A percentile compares a stretch with the other conserved stretches of the same genome.
These are phyloP conservation scores for Podiceps cristatus DNA, from an alignment of 2,113 vertebrate species.

Conservation along the genomic window DNA sequence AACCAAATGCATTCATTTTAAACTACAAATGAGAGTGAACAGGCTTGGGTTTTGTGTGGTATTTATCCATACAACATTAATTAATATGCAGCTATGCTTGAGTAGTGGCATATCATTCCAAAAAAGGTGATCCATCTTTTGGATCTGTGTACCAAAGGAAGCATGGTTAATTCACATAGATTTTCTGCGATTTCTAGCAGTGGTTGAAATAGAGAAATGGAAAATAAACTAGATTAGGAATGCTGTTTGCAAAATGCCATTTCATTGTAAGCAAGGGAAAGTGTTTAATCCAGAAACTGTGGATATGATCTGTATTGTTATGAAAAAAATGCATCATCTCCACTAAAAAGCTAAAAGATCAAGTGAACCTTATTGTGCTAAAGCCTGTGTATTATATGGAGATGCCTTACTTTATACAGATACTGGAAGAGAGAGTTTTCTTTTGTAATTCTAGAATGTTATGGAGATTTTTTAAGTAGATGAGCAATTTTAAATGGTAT, in stretches of 20 bases:
- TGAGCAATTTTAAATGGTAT: conserved; percentile 15
- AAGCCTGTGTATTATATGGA: neutral
- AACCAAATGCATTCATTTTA: neutral
- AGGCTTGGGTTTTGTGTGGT: neutral
- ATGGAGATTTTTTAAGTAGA: conserved; percentile 15
- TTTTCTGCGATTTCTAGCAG: neutral
- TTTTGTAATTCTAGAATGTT: neutral
- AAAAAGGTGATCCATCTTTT: neutral
- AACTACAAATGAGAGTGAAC: neutral
- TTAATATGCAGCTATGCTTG: neutral
- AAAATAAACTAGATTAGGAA: neutral
- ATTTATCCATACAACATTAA: neutral
- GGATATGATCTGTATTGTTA: neutral
- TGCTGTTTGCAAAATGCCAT: neutral
- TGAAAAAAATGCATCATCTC: neutral
- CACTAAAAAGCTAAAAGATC: neutral
- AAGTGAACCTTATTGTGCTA: neutral
- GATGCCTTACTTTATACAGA: neutral
- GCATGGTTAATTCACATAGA: neutral
- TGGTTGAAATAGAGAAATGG: neutral
- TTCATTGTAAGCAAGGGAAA: neutral
- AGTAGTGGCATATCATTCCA: neutral
- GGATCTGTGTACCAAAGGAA: neutral
- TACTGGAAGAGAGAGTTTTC: neutral
- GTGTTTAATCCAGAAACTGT: neutral